Conservation (phyloP, 2,113 vertebrate species). For the Salvelinus alpinus region DNA sequence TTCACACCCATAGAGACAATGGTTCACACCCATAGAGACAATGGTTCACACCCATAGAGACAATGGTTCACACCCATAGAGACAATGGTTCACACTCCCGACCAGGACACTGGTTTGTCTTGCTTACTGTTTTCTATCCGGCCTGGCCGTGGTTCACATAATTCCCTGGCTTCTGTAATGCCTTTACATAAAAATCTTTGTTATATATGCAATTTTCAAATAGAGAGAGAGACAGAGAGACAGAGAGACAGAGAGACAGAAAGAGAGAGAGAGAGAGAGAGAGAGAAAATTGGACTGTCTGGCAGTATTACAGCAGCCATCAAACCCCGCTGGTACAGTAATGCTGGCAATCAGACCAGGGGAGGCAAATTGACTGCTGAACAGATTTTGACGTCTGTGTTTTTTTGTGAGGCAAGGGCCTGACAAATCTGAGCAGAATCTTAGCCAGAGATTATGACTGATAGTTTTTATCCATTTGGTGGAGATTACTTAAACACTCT, state of each 20-base stretch:
- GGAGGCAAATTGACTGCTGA: slow-evolving; percentile 65
- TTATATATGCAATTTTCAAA: too few species aligned
- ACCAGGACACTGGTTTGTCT: not conserved
- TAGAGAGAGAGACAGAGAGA: not conserved
- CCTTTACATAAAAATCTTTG: slow-evolving; percentile 12
- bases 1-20: too few species aligned
- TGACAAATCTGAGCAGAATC: slow-evolving; percentile 53
- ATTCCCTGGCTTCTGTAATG: slow-evolving; percentile 25
- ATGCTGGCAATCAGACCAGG: slow-evolving; percentile 57
- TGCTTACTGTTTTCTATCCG: not conserved
- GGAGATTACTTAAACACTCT: slow-evolving; percentile 36
- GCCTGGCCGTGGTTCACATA: slow-evolving; percentile 10
- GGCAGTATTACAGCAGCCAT: slow-evolving; percentile 63
- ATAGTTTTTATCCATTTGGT: not conserved
- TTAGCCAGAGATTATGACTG: slow-evolving; percentile 30
- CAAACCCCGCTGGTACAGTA: slow-evolving; percentile 52
- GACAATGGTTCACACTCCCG: too few species aligned
- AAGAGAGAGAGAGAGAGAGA: not conserved
- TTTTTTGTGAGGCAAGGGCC: slow-evolving; percentile 45
- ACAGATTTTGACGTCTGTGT: slow-evolving; percentile 55
- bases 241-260: not conserved
- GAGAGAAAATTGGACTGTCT: slow-evolving; percentile 57
- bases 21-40: too few species aligned
- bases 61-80: too few species aligned
- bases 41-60: too few species aligned